A percentile compares a stretch with the other conserved stretches of the same genome.
These are phyloP conservation scores for Macaria notata DNA, from an alignment of 2,888 invertebrate species.

Conservation along the genomic window DNA sequence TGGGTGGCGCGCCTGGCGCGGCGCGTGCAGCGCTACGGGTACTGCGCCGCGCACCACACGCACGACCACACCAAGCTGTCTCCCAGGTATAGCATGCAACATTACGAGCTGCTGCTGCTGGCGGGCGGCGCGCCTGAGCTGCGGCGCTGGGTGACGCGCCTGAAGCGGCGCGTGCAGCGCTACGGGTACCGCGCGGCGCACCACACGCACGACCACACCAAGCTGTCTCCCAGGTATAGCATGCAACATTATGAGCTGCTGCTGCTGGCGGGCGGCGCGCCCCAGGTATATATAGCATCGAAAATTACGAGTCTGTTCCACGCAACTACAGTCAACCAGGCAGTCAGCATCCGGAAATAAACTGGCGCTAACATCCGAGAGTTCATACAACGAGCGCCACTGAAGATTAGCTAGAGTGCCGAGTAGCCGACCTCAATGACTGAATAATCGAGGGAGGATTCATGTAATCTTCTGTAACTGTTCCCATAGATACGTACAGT, in stretches of 20 bases:
- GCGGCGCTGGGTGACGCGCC: slow-evolving; percentile 95
- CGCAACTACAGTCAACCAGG: no score
- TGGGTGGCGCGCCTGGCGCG: slow-evolving; percentile 96
- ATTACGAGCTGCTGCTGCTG: slow-evolving; percentile 94
- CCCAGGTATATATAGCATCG: no score
- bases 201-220: slow-evolving; percentile 74
- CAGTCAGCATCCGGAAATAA: no score
- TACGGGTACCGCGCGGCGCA: slow-evolving; percentile 96
- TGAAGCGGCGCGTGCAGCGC: slow-evolving; percentile 96
- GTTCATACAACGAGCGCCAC: no score
- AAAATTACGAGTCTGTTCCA: no score
- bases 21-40: slow-evolving; percentile 96
- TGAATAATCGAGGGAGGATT: no score
- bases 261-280: slow-evolving; percentile 91
- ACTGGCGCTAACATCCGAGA: no score
- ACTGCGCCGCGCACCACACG: slow-evolving; percentile 91
- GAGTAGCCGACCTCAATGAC: no score
- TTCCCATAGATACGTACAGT: no score
- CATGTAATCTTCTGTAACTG: no score
- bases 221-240: slow-evolving; percentile 61
- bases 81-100: slow-evolving; percentile 63
- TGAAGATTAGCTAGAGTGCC: no score
- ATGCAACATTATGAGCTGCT: slow-evolving; percentile 90
- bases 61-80: slow-evolving; percentile 68
- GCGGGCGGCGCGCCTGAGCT: slow-evolving; percentile 94